A percentile compares a stretch with the other conserved stretches of the same genome.
These are phyloP conservation scores for Semicossyphus pulcher DNA, from an alignment of 2,113 vertebrate species.

Conservation along the genomic window DNA sequence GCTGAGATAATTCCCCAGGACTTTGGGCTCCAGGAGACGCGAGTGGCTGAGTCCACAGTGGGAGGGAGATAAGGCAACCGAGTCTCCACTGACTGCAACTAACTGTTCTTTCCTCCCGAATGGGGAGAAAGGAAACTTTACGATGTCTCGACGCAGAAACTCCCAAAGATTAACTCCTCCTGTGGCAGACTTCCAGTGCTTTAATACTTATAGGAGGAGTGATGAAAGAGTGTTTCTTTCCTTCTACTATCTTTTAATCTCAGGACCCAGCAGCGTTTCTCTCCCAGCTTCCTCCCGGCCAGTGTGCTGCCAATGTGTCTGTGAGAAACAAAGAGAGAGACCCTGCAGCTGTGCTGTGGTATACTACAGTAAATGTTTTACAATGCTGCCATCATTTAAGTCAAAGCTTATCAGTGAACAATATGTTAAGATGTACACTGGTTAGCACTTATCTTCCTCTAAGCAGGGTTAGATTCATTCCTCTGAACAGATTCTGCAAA, in stretches of 20 bases:
- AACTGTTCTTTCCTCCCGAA: conserved; percentile 42
- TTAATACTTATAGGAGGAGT: conserved; percentile 33
- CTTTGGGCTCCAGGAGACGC: conserved; percentile 19
- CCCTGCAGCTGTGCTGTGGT: not conserved
- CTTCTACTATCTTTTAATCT: conserved; percentile 27
- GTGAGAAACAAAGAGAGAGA: not conserved
- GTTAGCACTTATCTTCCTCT: not conserved
- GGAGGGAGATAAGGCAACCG: conserved; percentile 56
- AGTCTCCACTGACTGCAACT: conserved; percentile 58
- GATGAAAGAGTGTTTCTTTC: conserved; percentile 24
- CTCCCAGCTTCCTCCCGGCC: conserved; percentile 1
- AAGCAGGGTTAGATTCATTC: not conserved
- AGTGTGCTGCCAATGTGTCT: not conserved
- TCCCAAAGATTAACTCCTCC: conserved; percentile 57
- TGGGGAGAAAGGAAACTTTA: conserved; percentile 40
- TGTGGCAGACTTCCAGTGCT: conserved; percentile 33
- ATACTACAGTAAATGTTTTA: conserved; percentile 8
- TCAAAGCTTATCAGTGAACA: not conserved
- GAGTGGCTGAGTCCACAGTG: conserved; percentile 28
- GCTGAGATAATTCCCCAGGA: conserved; percentile 60
- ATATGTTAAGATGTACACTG: not conserved
- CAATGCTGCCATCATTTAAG: not conserved
- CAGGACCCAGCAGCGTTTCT: conserved; percentile 23
- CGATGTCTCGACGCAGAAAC: conserved; percentile 15
- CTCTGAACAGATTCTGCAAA: too few species aligned